Evolutionary conservation across 2,113 vertebrate genomes (phyloP).

Genomic region (Petaurus breviceps): DNA sequence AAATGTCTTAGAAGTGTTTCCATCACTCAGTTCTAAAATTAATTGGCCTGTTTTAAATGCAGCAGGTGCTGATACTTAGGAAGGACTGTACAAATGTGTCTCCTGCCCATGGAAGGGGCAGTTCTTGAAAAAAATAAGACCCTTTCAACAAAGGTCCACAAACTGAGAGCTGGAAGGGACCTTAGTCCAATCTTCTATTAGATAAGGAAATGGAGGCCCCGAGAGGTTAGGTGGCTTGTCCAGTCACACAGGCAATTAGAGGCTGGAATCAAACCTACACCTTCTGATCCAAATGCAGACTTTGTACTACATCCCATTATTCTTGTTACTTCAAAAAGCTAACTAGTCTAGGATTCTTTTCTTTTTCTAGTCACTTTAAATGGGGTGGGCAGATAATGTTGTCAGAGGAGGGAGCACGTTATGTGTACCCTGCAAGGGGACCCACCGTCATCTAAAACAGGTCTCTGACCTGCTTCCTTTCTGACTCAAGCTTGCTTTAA

Average conservation of each 20-base stretch:
- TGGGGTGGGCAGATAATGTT: background rate
- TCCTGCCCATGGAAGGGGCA: background rate
- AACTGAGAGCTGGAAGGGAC: background rate
- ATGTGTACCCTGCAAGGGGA: background rate
- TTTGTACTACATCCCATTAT: background rate
- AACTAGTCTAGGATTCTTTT: background rate
- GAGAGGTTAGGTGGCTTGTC: background rate
- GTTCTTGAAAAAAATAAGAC: background rate
- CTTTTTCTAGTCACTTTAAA: background rate
- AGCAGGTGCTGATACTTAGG: background rate
- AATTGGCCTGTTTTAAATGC: constrained; percentile 16
- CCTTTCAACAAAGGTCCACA: background rate
- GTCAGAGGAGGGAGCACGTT: background rate
- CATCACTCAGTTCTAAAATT: background rate
- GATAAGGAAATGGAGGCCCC: background rate
- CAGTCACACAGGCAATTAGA: background rate
- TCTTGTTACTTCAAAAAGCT: background rate
- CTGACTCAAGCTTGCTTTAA: background rate
- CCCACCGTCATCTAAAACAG: background rate
- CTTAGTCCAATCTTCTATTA: background rate
- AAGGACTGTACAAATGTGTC: background rate
- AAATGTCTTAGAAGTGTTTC: background rate
- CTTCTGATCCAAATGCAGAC: background rate
- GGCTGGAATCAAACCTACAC: background rate
- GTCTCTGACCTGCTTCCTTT: background rate